Evolutionary conservation across 2,797 vertebrate species (phyloP).

Genomic region (Menidia menidia): DNA sequence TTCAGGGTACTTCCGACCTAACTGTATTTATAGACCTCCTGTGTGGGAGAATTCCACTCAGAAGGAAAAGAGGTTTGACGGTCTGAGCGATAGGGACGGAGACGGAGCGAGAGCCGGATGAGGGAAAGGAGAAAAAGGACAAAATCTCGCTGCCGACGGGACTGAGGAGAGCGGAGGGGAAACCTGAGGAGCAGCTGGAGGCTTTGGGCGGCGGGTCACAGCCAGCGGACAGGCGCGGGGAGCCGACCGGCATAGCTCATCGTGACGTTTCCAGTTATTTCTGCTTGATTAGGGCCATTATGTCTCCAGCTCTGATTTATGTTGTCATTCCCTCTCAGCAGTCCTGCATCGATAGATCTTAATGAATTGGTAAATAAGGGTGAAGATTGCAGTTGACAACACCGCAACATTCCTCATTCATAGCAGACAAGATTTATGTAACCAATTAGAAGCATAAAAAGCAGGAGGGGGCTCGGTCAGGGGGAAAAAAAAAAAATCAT

Average conservation of each 20-base stretch:
- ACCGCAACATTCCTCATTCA: constrained; percentile 99
- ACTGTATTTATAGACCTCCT: constrained; percentile 68
- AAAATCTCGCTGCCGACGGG: constrained; percentile 81
- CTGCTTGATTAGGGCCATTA: constrained; percentile 99
- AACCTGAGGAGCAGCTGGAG: constrained; percentile 85
- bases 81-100: constrained; percentile 36
- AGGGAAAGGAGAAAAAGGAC: constrained; percentile 73
- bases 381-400: constrained; percentile 99
- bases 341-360: constrained; percentile 99
- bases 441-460: constrained; percentile 98
- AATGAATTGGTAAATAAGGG: constrained; percentile 99
- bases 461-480: constrained; percentile 86
- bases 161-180: constrained; percentile 58
- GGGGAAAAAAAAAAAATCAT: constrained; percentile 86
- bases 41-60: constrained; percentile 50
- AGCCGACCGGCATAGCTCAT: constrained; percentile 93
- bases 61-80: constrained; percentile 36
- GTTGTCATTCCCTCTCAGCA: constrained; percentile 98
- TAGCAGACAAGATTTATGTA: constrained; percentile 99
- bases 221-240: constrained; percentile 61
- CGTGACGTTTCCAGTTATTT: constrained; percentile 99
- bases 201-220: constrained; percentile 40
- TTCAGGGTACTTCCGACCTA: constrained; percentile 76
- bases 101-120: constrained; percentile 33
- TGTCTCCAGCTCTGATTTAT: constrained; percentile 98